phyloP scores from a whole-genome alignment of 2,113 vertebrate species.

The Ceyx margarethae region DNA sequence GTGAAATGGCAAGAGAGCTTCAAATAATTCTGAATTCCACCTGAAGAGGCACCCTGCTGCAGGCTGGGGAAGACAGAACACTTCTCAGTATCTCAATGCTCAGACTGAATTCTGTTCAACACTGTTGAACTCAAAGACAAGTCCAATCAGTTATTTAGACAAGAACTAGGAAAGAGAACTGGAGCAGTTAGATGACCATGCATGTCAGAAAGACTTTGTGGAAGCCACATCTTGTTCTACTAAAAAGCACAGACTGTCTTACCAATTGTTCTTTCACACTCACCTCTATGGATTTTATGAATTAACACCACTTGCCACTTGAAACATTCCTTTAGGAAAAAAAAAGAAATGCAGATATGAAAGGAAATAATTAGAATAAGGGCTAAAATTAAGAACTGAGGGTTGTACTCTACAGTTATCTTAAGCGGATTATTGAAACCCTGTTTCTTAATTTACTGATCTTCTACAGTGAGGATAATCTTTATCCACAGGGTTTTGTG shows the following conservation, averaged over 20 bases:
- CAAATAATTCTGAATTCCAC: neutral
- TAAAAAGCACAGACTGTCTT: neutral
- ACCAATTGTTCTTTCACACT: neutral
- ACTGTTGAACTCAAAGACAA: neutral
- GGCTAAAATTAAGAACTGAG: constrained; percentile 12
- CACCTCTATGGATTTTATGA: neutral
- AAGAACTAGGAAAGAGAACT: neutral
- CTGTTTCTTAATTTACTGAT: constrained; percentile 37
- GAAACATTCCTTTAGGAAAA: neutral
- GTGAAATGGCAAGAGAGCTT: neutral
- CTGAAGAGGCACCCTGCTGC: neutral
- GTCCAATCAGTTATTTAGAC: neutral
- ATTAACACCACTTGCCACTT: neutral
- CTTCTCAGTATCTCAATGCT: neutral
- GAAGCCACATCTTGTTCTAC: neutral
- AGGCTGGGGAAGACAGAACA: neutral
- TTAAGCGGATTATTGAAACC: constrained; percentile 36
- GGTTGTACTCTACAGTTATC: neutral
- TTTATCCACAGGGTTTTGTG: constrained; percentile 42
- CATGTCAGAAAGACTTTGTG: neutral
- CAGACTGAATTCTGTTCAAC: neutral
- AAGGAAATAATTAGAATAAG: constrained; percentile 4
- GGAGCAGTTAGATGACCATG: neutral
- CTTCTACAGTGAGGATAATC: constrained; percentile 41
- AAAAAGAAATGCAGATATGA: neutral